These are phyloP conservation scores for Labeo calbasu DNA, from an alignment of 2,797 vertebrate species.

Conservation along the genomic window DNA sequence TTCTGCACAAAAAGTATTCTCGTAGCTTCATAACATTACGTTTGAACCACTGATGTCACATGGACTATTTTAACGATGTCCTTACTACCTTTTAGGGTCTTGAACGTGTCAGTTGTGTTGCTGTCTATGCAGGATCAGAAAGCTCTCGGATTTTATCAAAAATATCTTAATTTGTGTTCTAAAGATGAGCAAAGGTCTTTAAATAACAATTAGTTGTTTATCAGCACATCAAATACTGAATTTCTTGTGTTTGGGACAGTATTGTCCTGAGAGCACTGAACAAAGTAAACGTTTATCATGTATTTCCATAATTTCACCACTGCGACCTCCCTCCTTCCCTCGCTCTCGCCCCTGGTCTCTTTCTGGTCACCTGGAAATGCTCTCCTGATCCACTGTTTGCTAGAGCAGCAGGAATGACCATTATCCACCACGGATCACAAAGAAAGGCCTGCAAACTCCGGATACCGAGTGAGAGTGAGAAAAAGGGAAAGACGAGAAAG, in stretches of 20 bases:
- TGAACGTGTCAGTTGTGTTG: too few species aligned
- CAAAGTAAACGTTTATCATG: neutral
- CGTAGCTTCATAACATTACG: too few species aligned
- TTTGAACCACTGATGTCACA: too few species aligned
- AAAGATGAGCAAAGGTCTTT: too few species aligned
- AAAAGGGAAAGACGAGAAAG: conserved; percentile 16
- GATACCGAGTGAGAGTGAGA: conserved; percentile 43
- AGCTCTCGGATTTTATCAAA: too few species aligned
- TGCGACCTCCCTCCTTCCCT: neutral
- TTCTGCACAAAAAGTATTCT: too few species aligned
- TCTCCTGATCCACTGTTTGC: conserved; percentile 47
- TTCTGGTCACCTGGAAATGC: conserved; percentile 56
- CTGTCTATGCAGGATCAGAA: too few species aligned
- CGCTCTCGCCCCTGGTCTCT: neutral
- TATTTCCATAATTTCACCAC: neutral
- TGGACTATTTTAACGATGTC: too few species aligned
- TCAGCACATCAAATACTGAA: neutral
- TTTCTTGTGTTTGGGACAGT: neutral
- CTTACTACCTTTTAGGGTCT: too few species aligned
- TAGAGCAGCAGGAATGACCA: conserved; percentile 57
- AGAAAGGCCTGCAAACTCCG: conserved; percentile 54
- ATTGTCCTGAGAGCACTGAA: neutral
- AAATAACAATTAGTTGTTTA: neutral
- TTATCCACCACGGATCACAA: conserved; percentile 54
- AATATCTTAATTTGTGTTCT: too few species aligned